phyloP scores from a whole-genome alignment of 2,888 invertebrate genomes.

The Branchellion lobata region DNA sequence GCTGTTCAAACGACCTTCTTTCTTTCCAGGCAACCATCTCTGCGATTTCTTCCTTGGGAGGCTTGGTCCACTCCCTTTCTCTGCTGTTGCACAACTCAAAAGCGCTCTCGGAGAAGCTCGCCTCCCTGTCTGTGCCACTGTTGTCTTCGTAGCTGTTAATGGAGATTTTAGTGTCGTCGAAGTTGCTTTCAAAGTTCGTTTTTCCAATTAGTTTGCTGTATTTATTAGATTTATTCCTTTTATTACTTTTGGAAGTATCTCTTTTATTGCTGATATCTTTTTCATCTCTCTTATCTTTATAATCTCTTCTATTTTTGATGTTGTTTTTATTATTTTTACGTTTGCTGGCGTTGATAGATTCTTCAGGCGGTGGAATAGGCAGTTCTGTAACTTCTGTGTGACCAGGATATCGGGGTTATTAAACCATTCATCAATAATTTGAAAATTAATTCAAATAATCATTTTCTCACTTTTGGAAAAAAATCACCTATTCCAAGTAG shows the following conservation, averaged over 20 bases:
- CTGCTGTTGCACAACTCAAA: not conserved
- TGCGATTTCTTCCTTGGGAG: not conserved
- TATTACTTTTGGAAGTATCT: not conserved
- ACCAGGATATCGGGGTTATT: too few relatives aligned
- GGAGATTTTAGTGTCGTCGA: too few relatives aligned
- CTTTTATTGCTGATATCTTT: not conserved
- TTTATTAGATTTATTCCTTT: not conserved
- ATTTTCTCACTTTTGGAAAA: too few relatives aligned
- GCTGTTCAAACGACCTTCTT: not conserved
- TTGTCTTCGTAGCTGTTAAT: too few relatives aligned
- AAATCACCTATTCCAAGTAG: too few relatives aligned
- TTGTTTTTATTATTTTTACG: not conserved
- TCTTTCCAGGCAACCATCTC: not conserved
- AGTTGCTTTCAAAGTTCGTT: too few relatives aligned
- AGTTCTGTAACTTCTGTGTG: slow-evolving; percentile 7
- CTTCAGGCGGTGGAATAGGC: slow-evolving; percentile 35
- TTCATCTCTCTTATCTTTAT: not conserved
- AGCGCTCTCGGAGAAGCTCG: too few relatives aligned
- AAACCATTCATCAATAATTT: not conserved
- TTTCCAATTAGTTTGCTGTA: not conserved
- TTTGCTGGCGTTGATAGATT: slow-evolving; percentile 13
- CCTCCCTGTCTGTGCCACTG: too few relatives aligned
- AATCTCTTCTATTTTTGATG: not conserved
- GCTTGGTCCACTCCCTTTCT: not conserved
- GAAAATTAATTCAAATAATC: not conserved